Base-by-base conservation (phyloP, 2,797 vertebrate genomes). In the Distichodus sexfasciatus region DNA sequence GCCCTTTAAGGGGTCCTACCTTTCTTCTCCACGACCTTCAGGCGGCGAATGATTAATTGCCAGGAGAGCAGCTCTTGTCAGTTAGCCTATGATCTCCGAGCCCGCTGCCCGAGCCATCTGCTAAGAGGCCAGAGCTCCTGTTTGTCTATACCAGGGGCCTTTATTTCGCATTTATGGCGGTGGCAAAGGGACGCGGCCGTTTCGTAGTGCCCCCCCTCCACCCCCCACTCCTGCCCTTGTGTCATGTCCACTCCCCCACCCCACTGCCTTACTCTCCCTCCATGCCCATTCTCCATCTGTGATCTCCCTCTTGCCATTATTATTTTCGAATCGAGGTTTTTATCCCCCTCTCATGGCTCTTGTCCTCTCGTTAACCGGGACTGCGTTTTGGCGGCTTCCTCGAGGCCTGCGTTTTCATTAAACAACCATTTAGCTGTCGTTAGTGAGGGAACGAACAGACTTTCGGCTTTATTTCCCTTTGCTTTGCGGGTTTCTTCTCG, bases 41-140 rank as follows among this genome's bases (percentile, higher is more conserved):
- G 89, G 68, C 86, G 82, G 57, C 44, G 50, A n/a, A 90, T 94
- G 92, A 94, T 93, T 91, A 94, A 94, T 93, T 91, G 88, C 92
- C 86, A 88, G 83, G 87, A 93, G 85, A 88, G 89, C 81, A 76
- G 83, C 86, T 89, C 86, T 90, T 94, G 90, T 93, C 92, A 91
- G 86, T 91, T 90, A 93, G 87, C 87, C 88, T 87, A 88, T 93
- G 93, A 92, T 94, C 93, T 91, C 88, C 92, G 86, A 86, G 89
- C 88, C 81, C 87, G 74, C 53, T 54, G 80, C 88, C 88, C 86
- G 85, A 88, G 88, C 91, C 91, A 93, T 94, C 93, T 94, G 91
- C 91, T 86, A 83, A 87, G 88, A 91, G 87, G 57, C 38, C 47
- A 79, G 53, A 72, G n/a, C 83, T 87, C 77, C 84, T 72, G 84